These are phyloP conservation scores for Neuroterus valhalla DNA, from an alignment of 1,140 invertebrate genomes.

Conservation along the genomic window DNA sequence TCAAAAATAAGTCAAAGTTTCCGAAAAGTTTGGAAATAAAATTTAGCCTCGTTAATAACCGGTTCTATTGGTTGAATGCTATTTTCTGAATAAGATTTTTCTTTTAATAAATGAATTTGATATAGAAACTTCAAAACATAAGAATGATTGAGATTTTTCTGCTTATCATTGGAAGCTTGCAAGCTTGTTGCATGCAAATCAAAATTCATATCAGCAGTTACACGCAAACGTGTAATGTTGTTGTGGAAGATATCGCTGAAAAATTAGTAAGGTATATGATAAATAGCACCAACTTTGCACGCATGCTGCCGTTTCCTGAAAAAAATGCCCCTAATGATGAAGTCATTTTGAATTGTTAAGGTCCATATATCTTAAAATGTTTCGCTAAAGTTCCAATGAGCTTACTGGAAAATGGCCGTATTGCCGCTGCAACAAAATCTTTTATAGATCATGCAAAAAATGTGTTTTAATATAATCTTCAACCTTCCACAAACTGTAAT, in stretches of 20 bases:
- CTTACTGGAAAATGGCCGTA: no score
- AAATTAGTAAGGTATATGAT: conserved; percentile 18
- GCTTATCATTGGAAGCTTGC: conserved; percentile 7
- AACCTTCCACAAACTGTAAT: no score
- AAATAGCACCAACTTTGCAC: neutral
- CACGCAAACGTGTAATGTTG: conserved; percentile 2
- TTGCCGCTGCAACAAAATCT: no score
- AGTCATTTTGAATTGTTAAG: neutral
- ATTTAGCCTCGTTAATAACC: neutral
- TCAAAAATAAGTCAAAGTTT: no score
- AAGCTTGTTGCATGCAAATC: conserved; percentile 6
- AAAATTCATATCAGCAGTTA: conserved; percentile 17
- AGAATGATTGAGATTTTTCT: neutral
- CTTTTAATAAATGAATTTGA: neutral
- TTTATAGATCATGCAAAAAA: no score
- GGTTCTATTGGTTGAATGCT: neutral
- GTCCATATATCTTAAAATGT: no score
- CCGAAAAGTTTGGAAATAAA: no score
- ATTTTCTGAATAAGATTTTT: neutral
- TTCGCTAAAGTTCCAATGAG: no score
- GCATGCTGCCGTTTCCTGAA: neutral
- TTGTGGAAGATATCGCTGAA: conserved; percentile 15
- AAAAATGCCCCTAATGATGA: neutral
- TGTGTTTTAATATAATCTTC: no score
- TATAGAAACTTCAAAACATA: neutral